Percentiles rank a stretch among this genome's conserved stretches.
Evolutionary conservation across 53 echinoderm and acorn worm genomes (phyloP).

Genomic region (Zoroaster sp.): DNA sequence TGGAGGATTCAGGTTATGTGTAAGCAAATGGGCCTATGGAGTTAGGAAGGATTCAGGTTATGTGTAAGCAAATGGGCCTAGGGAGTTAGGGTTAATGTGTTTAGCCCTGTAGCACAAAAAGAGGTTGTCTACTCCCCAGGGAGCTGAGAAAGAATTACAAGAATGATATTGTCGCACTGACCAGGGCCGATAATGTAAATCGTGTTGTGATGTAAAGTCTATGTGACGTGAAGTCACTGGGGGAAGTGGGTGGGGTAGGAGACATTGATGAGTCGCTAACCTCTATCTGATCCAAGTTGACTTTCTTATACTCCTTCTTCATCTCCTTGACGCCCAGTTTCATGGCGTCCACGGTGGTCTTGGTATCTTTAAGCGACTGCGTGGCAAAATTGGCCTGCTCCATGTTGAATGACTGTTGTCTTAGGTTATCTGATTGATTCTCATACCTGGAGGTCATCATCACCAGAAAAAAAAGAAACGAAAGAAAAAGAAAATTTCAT

Average conservation of each 20-base stretch:
- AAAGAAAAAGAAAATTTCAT: no score
- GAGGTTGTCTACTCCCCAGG: no score
- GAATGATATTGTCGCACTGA: no score
- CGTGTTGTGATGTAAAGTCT: no score
- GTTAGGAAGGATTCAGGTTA: no score
- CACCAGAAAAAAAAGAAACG: not conserved
- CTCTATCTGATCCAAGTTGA: constrained; percentile 90
- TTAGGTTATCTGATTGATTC: constrained; percentile 79
- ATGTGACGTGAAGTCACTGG: not conserved
- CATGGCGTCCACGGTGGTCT: constrained; percentile 98
- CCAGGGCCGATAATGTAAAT: no score
- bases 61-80: no score
- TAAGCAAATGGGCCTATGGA: no score
- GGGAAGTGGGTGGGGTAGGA: not conserved
- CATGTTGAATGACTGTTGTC: constrained; percentile 98
- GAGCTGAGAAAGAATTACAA: no score
- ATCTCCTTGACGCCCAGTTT: constrained; percentile 92
- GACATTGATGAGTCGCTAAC: constrained; percentile 21
- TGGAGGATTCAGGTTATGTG: no score
- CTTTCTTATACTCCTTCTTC: constrained; percentile 98
- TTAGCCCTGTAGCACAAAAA: no score
- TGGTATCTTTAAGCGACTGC: constrained; percentile 97
- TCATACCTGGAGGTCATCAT: constrained; percentile 72
- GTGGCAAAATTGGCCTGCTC: constrained; percentile 97
- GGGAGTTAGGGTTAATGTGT: no score